Percentiles rank a stretch among this genome's conserved stretches.
These are phyloP conservation scores for Trachelus tabidus DNA, from an alignment of 2,888 invertebrate species.

Conservation along the genomic window DNA sequence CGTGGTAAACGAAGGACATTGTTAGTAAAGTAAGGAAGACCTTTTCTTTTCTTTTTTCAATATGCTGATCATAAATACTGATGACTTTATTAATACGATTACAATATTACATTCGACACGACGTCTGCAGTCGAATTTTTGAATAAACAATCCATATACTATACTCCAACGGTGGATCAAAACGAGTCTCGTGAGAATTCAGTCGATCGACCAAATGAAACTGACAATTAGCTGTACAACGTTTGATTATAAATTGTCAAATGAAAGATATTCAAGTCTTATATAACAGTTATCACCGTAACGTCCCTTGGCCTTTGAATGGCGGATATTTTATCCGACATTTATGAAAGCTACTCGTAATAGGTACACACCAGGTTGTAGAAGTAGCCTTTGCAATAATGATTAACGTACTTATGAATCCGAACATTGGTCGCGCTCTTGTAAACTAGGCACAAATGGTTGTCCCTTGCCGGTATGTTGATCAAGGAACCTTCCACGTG, in stretches of 20 bases:
- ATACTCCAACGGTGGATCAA: background rate
- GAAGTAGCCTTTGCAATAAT: conserved; percentile 56
- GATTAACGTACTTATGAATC: conserved; percentile 58
- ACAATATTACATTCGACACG: conserved; percentile 42
- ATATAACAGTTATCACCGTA: background rate
- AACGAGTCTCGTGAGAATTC: background rate
- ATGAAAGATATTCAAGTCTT: background rate
- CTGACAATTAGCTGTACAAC: conserved; percentile 9
- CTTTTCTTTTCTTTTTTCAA: conserved; percentile 11
- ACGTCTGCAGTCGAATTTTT: background rate
- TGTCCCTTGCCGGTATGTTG: conserved; percentile 73
- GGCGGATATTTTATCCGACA: conserved; percentile 2
- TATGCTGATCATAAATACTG: conserved; percentile 50
- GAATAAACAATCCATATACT: conserved; percentile 2
- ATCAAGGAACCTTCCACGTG: conserved; percentile 68
- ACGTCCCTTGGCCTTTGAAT: background rate
- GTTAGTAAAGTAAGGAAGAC: conserved; percentile 14
- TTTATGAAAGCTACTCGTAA: conserved; percentile 39
- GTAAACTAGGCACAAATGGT: conserved; percentile 77
- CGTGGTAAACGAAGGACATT: background rate
- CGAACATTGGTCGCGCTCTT: conserved; percentile 67
- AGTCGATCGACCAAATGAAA: background rate
- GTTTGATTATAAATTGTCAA: conserved; percentile 3
- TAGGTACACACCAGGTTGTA: conserved; percentile 61
- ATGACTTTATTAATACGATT: conserved; percentile 57